Conservation (phyloP, 1,140 invertebrate genomes). For the Drosophila pruinosa region DNA sequence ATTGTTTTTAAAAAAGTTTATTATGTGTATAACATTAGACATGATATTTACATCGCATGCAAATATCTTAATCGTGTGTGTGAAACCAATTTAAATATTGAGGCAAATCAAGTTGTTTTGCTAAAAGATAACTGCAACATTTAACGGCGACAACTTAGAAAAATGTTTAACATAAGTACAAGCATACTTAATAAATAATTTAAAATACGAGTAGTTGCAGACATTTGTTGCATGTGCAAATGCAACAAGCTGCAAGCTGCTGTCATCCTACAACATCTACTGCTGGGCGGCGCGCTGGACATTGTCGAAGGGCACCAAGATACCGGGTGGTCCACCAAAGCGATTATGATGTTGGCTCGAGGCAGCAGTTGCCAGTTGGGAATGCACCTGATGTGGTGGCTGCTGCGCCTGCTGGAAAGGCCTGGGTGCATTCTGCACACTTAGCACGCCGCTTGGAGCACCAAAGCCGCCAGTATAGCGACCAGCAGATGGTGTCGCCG, state of each 20-base stretch:
- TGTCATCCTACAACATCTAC: no score
- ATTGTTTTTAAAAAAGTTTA: conserved; percentile 5
- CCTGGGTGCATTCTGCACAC: conserved; percentile 48
- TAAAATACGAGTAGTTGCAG: conserved; percentile 57
- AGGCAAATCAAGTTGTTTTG: background rate
- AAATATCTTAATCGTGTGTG: conserved; percentile 2
- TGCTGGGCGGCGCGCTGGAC: conserved; percentile 52
- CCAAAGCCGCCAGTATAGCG: conserved; percentile 65
- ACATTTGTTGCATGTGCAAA: no score
- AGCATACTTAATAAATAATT: conserved; percentile 74
- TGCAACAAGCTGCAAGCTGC: conserved; percentile 7
- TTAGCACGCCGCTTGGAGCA: conserved; percentile 54
- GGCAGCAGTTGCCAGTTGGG: conserved; percentile 12
- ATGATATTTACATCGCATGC: conserved; percentile 12
- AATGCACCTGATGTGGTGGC: background rate
- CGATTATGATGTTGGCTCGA: conserved; percentile 45
- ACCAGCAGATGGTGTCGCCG: conserved; percentile 12
- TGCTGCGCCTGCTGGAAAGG: conserved; percentile 53
- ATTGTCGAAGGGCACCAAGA: conserved; percentile 76
- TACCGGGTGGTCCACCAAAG: conserved; percentile 79
- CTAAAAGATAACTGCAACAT: conserved; percentile 10
- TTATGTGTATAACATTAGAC: conserved; percentile 27
- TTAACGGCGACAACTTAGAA: conserved; percentile 9
- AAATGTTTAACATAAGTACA: conserved; percentile 64
- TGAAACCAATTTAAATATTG: conserved; percentile 4